These are phyloP conservation scores for Leptinotarsa lineolata DNA, from an alignment of 1,140 invertebrate genomes.

Conservation along the genomic window DNA sequence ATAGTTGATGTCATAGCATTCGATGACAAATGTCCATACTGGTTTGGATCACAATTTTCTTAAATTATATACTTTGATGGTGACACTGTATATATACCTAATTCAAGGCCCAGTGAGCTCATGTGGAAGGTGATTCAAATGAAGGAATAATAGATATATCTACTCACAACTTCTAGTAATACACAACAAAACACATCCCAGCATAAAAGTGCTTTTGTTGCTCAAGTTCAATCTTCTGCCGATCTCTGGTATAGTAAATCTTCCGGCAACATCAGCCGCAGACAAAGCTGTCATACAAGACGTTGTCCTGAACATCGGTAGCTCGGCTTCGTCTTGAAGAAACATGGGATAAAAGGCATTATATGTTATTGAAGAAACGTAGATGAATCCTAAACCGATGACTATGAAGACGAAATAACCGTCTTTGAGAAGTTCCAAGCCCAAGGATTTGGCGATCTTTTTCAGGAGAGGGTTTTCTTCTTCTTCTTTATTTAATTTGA, in stretches of 20 bases:
- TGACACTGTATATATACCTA: not conserved
- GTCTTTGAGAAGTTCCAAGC: constrained; percentile 66
- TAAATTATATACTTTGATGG: too few relatives aligned
- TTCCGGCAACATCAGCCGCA: constrained; percentile 67
- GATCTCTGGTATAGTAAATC: constrained; percentile 66
- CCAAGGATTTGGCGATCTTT: constrained; percentile 60
- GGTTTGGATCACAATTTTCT: too few relatives aligned
- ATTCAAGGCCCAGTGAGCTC: constrained; percentile 11
- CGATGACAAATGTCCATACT: too few relatives aligned
- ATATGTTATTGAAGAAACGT: constrained; percentile 71
- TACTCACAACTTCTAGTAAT: constrained; percentile 57
- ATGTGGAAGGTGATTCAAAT: not conserved
- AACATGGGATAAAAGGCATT: constrained; percentile 72
- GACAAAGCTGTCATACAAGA: constrained; percentile 68
- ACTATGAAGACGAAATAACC: constrained; percentile 66
- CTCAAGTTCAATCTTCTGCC: constrained; percentile 66
- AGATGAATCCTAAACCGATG: constrained; percentile 66
- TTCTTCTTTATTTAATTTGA: constrained; percentile 22
- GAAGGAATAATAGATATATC: not conserved
- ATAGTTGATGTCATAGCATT: too few relatives aligned
- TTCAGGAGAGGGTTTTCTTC: constrained; percentile 28
- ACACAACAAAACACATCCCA: constrained; percentile 56
- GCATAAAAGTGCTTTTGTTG: constrained; percentile 60
- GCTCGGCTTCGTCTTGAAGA: constrained; percentile 59
- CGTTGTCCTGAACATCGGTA: constrained; percentile 64